phyloP scores from a whole-genome alignment of 2,888 invertebrate species.

The Mayetiola destructor region DNA sequence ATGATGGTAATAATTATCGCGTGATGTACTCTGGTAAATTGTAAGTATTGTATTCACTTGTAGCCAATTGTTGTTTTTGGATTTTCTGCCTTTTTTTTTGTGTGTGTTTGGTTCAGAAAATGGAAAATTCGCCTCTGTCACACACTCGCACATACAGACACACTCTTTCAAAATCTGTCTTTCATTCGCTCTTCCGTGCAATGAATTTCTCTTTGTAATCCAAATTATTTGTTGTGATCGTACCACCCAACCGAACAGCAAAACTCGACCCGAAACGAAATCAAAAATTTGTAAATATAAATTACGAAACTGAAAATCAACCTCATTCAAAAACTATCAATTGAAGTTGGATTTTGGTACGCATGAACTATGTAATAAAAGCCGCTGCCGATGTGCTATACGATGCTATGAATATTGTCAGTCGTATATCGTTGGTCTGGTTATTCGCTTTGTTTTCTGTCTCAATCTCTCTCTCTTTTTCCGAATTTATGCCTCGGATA shows the following conservation, averaged over 20 bases:
- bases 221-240: not conserved
- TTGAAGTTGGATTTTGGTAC: not conserved
- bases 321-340: not conserved
- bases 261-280: no score
- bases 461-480: not conserved
- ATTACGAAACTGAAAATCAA: constrained; percentile 1
- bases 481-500: not conserved
- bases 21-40: no score
- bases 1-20: no score
- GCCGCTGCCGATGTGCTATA: no score
- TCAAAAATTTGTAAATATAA: not conserved
- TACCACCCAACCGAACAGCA: not conserved
- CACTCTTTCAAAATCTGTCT: no score
- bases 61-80: no score
- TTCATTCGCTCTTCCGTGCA: constrained; percentile 3
- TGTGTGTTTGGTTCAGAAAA: not conserved
- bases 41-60: no score
- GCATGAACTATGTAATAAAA: not conserved
- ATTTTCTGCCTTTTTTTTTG: no score
- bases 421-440: not conserved
- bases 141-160: no score
- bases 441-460: not conserved
- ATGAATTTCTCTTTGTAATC: constrained; percentile 1
- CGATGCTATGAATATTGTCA: constrained; percentile 4
- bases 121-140: not conserved